Percentiles rank a stretch among this genome's conserved stretches.
Conservation (phyloP, 2,113 vertebrate species). For the Pedetes capensis region DNA sequence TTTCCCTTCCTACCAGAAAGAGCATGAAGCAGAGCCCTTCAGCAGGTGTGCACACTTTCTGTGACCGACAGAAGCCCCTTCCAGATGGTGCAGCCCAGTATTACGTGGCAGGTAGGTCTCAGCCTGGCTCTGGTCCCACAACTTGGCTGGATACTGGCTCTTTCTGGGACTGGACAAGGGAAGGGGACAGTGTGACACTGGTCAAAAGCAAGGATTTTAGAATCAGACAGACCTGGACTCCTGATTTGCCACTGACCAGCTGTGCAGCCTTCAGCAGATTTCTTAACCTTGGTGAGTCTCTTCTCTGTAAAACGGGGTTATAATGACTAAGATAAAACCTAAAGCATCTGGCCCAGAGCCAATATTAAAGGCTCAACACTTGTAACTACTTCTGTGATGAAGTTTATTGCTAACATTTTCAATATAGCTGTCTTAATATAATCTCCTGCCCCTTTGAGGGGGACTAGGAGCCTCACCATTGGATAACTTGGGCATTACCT, state of each 20-base stretch:
- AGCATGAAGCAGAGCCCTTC: conserved; percentile 90
- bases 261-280: neutral
- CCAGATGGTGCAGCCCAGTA: conserved; percentile 97
- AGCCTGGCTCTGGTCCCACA: neutral
- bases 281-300: neutral
- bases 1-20: conserved; percentile 85
- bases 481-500: conserved; percentile 1
- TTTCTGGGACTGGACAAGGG: neutral
- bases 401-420: neutral
- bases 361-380: neutral
- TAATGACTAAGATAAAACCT: neutral
- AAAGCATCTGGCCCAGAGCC: neutral
- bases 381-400: neutral
- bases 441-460: neutral
- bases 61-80: conserved; percentile 93
- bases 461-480: neutral
- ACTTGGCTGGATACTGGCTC: neutral
- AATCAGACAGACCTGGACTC: neutral
- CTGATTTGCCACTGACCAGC: neutral
- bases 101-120: conserved; percentile 94
- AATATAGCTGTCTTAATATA: neutral
- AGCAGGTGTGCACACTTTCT: conserved; percentile 95
- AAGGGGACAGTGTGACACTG: neutral
- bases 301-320: conserved; percentile 30
- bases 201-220: neutral